Percentiles rank a stretch among this genome's conserved stretches.
These are phyloP conservation scores for Poeciliopsis retropinna DNA, from an alignment of 2,113 vertebrate genomes.

Conservation along the genomic window DNA sequence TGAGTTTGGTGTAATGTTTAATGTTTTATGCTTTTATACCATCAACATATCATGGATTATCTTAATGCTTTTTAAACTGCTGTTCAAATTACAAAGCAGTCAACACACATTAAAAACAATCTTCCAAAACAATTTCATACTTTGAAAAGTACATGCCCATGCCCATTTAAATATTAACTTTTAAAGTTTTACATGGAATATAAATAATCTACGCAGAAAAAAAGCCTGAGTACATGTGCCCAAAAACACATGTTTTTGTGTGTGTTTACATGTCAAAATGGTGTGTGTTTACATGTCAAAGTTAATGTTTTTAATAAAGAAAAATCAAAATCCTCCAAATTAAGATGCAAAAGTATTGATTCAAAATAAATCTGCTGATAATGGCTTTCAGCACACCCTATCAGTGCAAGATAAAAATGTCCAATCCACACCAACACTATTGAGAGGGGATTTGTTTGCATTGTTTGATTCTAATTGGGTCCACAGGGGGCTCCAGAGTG, in stretches of 20 bases:
- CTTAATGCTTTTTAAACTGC: no score
- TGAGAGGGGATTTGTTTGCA: slow-evolving; percentile 60
- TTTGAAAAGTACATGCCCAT: background rate
- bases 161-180: background rate
- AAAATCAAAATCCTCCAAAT: slow-evolving; percentile 32
- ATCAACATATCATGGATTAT: no score
- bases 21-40: no score
- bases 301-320: background rate
- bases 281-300: background rate
- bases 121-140: no score
- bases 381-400: slow-evolving; percentile 31
- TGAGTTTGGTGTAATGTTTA: no score
- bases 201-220: background rate
- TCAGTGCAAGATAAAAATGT: slow-evolving; percentile 47
- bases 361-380: slow-evolving; percentile 23
- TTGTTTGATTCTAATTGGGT: slow-evolving; percentile 72
- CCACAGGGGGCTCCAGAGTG: slow-evolving; percentile 52
- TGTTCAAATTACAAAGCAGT: no score
- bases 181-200: background rate
- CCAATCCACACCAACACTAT: slow-evolving; percentile 37
- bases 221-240: background rate
- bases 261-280: background rate
- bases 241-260: no score
- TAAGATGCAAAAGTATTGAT: slow-evolving; percentile 14
- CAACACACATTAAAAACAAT: no score